Percentiles rank a stretch among this genome's conserved stretches.
phyloP scores from a whole-genome alignment of 2,113 vertebrate species.

The Panthera uncia region DNA sequence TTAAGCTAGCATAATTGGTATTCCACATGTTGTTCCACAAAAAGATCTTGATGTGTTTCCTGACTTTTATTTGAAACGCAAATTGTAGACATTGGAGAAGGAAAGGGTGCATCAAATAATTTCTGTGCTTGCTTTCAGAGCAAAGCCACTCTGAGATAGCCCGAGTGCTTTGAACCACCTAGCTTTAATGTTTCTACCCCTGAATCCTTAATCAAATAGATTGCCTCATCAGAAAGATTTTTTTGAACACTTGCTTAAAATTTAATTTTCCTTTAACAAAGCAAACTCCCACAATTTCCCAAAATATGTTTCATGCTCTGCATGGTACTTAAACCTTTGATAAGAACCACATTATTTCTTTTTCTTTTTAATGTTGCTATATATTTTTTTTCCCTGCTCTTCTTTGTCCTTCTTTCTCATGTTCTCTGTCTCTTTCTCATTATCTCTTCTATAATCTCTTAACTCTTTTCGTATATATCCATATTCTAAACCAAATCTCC shows the following conservation, averaged over 20 bases:
- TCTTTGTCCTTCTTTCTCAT: background rate
- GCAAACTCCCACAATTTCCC: constrained; percentile 49
- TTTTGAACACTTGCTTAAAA: constrained; percentile 59
- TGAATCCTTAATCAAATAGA: constrained; percentile 75
- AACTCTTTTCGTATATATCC: background rate
- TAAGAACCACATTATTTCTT: background rate
- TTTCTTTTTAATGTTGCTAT: background rate
- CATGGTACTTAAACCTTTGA: background rate
- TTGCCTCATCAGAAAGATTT: constrained; percentile 56
- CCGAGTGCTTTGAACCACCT: constrained; percentile 46
- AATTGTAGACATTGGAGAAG: background rate
- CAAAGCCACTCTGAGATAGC: constrained; percentile 26
- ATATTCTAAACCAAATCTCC: background rate
- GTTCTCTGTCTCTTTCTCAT: background rate
- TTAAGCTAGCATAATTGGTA: background rate
- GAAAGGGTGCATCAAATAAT: background rate
- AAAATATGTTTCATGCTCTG: constrained; percentile 24
- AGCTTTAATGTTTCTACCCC: constrained; percentile 59
- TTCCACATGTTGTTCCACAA: background rate
- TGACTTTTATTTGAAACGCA: background rate
- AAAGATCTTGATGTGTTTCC: background rate
- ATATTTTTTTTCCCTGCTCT: background rate
- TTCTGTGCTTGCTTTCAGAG: background rate
- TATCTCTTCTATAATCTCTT: background rate
- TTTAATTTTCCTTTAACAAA: constrained; percentile 74